Evolutionary conservation across 1,140 invertebrate genomes (phyloP).

Genomic region (Leptoteleia sp.): DNA sequence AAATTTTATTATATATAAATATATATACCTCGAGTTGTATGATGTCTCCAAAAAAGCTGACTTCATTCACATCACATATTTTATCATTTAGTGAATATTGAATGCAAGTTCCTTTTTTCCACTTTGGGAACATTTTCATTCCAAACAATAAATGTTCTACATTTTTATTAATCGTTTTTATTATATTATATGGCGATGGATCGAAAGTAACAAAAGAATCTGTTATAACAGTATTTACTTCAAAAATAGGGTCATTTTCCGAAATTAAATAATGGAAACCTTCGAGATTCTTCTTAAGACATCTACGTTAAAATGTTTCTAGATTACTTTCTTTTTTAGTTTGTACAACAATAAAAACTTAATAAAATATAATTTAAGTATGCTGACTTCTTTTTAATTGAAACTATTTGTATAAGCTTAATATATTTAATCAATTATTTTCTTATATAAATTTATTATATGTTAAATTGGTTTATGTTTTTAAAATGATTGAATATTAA

Average conservation of each 20-base stretch:
- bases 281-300: slow-evolving; percentile 85
- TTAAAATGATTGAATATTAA: too few species aligned
- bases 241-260: slow-evolving; percentile 85
- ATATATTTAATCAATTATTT: too few species aligned
- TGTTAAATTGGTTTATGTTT: too few species aligned
- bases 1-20: background rate
- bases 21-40: slow-evolving; percentile 81
- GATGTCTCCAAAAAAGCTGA: slow-evolving; percentile 91
- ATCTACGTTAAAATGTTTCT: too few species aligned
- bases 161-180: slow-evolving; percentile 86
- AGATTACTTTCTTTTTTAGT: too few species aligned
- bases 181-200: slow-evolving; percentile 88
- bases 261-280: slow-evolving; percentile 85
- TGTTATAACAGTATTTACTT: slow-evolving; percentile 88
- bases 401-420: too few species aligned
- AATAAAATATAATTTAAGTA: too few species aligned
- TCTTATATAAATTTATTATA: too few species aligned
- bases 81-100: slow-evolving; percentile 85
- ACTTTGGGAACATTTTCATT: slow-evolving; percentile 88
- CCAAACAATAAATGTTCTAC: slow-evolving; percentile 85
- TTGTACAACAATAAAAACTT: too few species aligned
- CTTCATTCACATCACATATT: too few species aligned
- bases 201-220: slow-evolving; percentile 87
- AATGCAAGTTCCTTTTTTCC: slow-evolving; percentile 92
- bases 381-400: too few species aligned